phyloP scores from a whole-genome alignment of 92 coral and sea anemone species.

The Palythoa grandis region DNA sequence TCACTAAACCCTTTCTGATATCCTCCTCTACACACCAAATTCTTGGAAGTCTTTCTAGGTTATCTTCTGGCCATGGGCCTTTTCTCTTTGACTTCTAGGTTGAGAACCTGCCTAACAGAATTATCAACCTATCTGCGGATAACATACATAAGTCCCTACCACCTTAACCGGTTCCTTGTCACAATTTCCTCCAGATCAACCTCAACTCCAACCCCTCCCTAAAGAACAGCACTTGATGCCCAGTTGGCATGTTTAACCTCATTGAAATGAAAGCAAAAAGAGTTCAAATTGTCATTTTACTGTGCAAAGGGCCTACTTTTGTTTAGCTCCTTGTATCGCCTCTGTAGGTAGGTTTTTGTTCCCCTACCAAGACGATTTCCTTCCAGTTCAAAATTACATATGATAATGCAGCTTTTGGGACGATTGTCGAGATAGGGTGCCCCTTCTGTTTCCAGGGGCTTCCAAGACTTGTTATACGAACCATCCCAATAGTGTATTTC shows the following conservation, averaged over 20 bases:
- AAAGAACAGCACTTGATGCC: no score
- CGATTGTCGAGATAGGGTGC: conserved; percentile 6
- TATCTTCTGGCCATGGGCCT: no score
- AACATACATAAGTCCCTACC: no score
- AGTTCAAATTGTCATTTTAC: neutral
- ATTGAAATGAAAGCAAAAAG: neutral
- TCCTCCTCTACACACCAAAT: no score
- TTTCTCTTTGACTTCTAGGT: no score
- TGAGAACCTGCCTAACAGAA: no score
- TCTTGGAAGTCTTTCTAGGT: no score
- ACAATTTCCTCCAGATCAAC: no score
- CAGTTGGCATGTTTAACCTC: neutral
- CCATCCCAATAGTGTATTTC: conserved; percentile 36
- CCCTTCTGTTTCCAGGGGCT: conserved; percentile 3
- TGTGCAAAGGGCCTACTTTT: neutral
- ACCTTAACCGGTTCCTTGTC: no score
- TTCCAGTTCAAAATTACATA: conserved; percentile 40
- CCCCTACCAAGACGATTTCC: conserved; percentile 9
- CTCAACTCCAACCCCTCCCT: no score
- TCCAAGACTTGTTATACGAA: conserved; percentile 38
- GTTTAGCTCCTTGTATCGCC: neutral
- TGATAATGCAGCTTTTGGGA: conserved; percentile 24
- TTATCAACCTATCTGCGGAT: no score
- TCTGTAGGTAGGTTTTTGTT: conserved; percentile 6
- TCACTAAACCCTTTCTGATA: no score